Base-by-base conservation (phyloP, 2,888 invertebrate species). In the Endomychus coccineus region DNA sequence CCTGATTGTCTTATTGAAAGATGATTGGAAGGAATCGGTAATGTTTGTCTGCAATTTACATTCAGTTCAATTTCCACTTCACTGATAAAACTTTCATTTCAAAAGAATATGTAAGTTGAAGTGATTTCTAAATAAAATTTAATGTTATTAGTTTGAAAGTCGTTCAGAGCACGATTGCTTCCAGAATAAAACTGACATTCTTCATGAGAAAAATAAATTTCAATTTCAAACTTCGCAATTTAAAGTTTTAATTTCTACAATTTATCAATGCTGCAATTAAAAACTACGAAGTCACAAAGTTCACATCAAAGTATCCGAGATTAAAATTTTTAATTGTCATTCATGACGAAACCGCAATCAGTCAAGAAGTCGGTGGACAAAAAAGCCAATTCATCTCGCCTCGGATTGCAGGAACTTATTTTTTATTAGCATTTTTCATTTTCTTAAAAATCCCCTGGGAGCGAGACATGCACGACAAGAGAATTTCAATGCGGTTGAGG, bases 291-390 rank as follows among this genome's bases (percentile, higher is more conserved):
- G 15, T 24, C 27, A n/a, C 14, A 22, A 13, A 21, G 13, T 3
- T 22, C 6, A 16, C 22, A 24, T 37, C 32, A 37, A 34, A 37
- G 32, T 22, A 22, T 9, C 24, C 27, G 33, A 37, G 48, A 49
- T 52, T 49, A 51, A 50, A 52, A 50, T 50, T 51, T 54, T 54
- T 54, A 55, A 55, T 54, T 55, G 54, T 55, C 54, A 52, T 54
- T 52, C 55, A 49, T 49, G n/a, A 44, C 42, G 45, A 48, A 45
- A 49, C 50, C 47, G 47, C 48, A 52, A 53, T 53, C 51, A 50
- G 48, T 50, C 53, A 48, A 33, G 37, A 25, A 29, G 14, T 13
- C 6, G 11, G 9, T 14, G 6, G 42, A 42, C 45, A 45, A 46
- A 48, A 51, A 48, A 43, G 35, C 41, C 42, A 52, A 52, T 50